Evolutionary conservation across 2,113 vertebrate genomes (phyloP), one percentile per base, ranked within the genome.

Genomic region (Oxyruncus cristatus): DNA sequence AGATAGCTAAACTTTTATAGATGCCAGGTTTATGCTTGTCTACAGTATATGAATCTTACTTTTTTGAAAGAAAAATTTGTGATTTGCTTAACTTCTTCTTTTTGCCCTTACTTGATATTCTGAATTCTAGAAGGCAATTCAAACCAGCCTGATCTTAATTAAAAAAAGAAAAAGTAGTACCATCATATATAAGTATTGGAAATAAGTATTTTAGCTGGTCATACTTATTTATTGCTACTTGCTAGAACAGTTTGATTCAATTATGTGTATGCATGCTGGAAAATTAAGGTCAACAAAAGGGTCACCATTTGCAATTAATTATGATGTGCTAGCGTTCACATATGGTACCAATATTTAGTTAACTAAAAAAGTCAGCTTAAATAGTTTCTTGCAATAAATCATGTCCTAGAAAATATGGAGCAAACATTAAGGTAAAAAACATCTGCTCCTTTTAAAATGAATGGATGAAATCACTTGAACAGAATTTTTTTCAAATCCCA

Each of bases 301-400:
- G 97, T 98, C 97, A 98, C 88, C 97, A 97, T 97, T 98, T 97
- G 96, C 98, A 97, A 97, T 97, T 98, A 98, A 98, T 97, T 98
- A 98, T 83, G 97, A 98, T 96, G 97, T 97, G 92, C 94, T 97
- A 97, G 97, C 95, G 96, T 97, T 97, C 95, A 97, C 97, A 98
- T 97, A 98, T 98, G 98, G 97, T 97, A 98, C 86, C 96, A 97
- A 98, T 98, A 97, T 98, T 98, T 96, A 96, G 97, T 97, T 98
- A 98, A 97, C 95, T 98, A 96, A 97, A 97, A 96, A 97, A 96
- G 93, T 96, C 97, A 97, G 97, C 95, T 97, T 97, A 97, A 98
- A 94, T 94, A 95, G 95, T 95, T 97, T 92, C 91, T 93, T 97
- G 97, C 91, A 97, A 96, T 98, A 98, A 98, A 97, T 98, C 97